Percentiles rank a stretch among this genome's conserved stretches.
Conservation (phyloP, 1,140 invertebrate genomes). For the Plectrocnemia conspersa region DNA sequence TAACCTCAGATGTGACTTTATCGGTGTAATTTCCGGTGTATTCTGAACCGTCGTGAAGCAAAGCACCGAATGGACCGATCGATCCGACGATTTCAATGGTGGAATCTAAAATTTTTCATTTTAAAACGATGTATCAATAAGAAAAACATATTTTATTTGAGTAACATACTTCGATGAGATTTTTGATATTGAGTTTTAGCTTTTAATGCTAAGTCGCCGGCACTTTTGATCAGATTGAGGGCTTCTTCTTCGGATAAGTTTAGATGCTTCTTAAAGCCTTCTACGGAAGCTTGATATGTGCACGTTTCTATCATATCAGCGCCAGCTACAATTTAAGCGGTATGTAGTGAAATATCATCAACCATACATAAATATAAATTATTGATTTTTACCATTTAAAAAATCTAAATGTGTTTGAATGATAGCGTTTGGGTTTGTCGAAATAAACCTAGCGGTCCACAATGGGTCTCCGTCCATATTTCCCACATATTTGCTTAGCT, state of each 20-base stretch:
- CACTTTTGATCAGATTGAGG: constrained; percentile 47
- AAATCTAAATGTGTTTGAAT: constrained; percentile 51
- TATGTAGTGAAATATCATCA: not conserved
- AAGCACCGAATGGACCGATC: constrained; percentile 65
- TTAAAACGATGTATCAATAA: too few relatives aligned
- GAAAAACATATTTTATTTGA: not conserved
- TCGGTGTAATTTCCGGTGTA: constrained; percentile 60
- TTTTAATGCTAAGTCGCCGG: constrained; percentile 46
- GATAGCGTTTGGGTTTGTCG: constrained; percentile 46
- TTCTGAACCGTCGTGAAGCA: constrained; percentile 62
- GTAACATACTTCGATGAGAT: not conserved
- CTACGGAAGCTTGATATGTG: constrained; percentile 60
- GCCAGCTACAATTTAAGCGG: constrained; percentile 46
- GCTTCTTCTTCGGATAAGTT: constrained; percentile 45
- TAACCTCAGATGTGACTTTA: constrained; percentile 44
- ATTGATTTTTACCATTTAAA: constrained; percentile 42
- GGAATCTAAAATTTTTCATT: constrained; percentile 11
- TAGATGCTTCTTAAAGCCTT: constrained; percentile 52
- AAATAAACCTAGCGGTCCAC: constrained; percentile 52
- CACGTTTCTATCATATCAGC: constrained; percentile 58
- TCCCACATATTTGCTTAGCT: constrained; percentile 41
- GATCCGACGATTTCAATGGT: constrained; percentile 52
- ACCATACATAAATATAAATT: not conserved
- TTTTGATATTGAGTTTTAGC: constrained; percentile 34
- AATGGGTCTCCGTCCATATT: constrained; percentile 44